These are phyloP conservation scores for Enteromius mattozi DNA, from an alignment of 2,797 vertebrate species.

Conservation along the genomic window DNA sequence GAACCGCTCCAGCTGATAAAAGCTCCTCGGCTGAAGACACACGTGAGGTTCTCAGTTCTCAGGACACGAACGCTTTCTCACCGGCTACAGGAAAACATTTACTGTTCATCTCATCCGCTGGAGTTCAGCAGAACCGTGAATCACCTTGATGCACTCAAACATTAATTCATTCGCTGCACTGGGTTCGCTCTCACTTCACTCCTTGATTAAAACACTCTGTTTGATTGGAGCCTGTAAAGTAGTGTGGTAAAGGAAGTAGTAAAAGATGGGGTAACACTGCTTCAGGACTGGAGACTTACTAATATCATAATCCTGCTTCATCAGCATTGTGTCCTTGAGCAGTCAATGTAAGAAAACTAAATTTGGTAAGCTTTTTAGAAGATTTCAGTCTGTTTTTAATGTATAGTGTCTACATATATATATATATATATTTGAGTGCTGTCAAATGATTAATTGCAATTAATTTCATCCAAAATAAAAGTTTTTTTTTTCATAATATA, in stretches of 20 bases:
- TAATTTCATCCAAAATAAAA: too few relatives aligned
- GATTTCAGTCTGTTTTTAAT: too few relatives aligned
- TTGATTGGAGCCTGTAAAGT: conserved; percentile 19
- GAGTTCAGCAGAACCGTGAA: conserved; percentile 36
- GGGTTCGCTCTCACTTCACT: neutral
- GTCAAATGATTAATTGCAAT: too few relatives aligned
- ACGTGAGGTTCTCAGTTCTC: neutral
- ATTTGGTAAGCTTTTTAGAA: too few relatives aligned
- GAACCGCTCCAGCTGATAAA: conserved; percentile 59
- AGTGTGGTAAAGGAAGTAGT: conserved; percentile 32
- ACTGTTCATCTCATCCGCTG: conserved; percentile 48
- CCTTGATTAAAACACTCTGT: conserved; percentile 43
- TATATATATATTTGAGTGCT: too few relatives aligned
- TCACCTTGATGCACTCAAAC: conserved; percentile 50
- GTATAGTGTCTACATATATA: too few relatives aligned
- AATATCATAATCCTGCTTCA: conserved; percentile 2
- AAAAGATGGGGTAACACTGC: neutral
- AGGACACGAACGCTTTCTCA: conserved; percentile 3
- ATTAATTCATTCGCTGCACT: conserved; percentile 10
- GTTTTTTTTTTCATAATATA: too few relatives aligned
- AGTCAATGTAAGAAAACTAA: neutral
- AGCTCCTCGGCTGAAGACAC: conserved; percentile 17
- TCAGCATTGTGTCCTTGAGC: conserved; percentile 11
- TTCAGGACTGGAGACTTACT: conserved; percentile 1
- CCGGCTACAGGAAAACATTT: conserved; percentile 47